A percentile compares a stretch with the other conserved stretches of the same genome.
These are phyloP conservation scores for Lasioglossum malachurum DNA, from an alignment of 2,888 invertebrate genomes.

Conservation along the genomic window DNA sequence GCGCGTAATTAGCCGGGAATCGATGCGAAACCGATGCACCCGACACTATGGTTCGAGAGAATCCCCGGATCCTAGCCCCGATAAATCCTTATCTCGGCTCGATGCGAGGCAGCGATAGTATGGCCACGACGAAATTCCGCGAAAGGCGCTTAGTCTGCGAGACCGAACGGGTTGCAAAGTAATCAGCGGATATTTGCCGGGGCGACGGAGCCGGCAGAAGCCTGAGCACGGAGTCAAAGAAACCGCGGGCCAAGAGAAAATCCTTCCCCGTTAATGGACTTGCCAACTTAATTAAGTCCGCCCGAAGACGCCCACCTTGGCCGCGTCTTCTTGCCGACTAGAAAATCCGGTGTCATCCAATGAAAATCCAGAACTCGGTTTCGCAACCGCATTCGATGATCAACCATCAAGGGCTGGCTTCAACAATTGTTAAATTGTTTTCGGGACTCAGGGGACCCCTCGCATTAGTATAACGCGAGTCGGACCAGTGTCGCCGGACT, in stretches of 20 bases:
- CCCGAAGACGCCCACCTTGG: background rate
- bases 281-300: background rate
- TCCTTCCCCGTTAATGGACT: constrained; percentile 4
- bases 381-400: background rate
- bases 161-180: constrained; percentile 4
- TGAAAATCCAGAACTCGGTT: background rate
- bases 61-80: background rate
- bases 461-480: too few species aligned
- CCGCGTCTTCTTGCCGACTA: background rate
- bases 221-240: background rate
- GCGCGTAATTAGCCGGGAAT: constrained; percentile 47
- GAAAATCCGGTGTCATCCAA: background rate
- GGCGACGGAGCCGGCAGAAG: background rate
- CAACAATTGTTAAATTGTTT: too few species aligned
- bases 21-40: constrained; percentile 30
- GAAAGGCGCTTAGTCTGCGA: background rate
- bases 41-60: background rate
- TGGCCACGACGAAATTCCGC: constrained; percentile 3
- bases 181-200: constrained; percentile 3
- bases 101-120: background rate
- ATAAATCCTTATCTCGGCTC: constrained; percentile 20
- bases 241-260: background rate
- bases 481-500: too few species aligned
- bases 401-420: background rate
- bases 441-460: too few species aligned